These are phyloP conservation scores for Passer domesticus DNA, from an alignment of 2,113 vertebrate species.

Conservation along the genomic window DNA sequence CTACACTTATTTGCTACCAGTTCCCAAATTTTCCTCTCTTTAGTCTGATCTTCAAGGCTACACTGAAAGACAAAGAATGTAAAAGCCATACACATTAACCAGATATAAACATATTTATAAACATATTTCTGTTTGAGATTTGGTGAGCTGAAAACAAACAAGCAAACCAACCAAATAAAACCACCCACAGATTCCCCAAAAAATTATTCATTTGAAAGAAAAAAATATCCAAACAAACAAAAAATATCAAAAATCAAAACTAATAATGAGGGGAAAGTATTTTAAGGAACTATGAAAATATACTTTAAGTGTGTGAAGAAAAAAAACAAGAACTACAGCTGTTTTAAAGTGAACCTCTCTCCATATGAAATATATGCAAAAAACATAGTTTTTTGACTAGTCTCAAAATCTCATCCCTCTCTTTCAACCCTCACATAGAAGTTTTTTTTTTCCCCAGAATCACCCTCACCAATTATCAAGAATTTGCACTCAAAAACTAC, in stretches of 20 bases:
- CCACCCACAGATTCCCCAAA: fast-evolving
- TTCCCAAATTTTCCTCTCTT: background rate
- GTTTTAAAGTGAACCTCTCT: background rate
- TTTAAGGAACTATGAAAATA: background rate
- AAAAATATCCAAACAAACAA: too few species aligned
- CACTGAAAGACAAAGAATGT: background rate
- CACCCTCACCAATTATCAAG: fast-evolving
- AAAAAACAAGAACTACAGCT: background rate
- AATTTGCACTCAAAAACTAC: background rate
- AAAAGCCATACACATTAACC: background rate
- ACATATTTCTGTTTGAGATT: background rate
- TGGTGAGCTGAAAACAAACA: background rate
- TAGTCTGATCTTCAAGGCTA: background rate
- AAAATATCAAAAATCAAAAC: fast-evolving
- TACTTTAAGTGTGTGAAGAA: fast-evolving
- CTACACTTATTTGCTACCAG: background rate
- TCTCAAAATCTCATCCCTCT: background rate
- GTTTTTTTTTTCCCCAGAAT: background rate
- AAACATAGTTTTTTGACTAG: background rate
- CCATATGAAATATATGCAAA: background rate
- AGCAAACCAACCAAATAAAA: background rate
- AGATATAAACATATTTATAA: background rate
- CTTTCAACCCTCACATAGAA: background rate
- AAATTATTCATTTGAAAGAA: background rate
- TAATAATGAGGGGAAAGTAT: background rate